Base-by-base conservation (phyloP, 2,888 invertebrate species). In the Hyalella azteca region DNA sequence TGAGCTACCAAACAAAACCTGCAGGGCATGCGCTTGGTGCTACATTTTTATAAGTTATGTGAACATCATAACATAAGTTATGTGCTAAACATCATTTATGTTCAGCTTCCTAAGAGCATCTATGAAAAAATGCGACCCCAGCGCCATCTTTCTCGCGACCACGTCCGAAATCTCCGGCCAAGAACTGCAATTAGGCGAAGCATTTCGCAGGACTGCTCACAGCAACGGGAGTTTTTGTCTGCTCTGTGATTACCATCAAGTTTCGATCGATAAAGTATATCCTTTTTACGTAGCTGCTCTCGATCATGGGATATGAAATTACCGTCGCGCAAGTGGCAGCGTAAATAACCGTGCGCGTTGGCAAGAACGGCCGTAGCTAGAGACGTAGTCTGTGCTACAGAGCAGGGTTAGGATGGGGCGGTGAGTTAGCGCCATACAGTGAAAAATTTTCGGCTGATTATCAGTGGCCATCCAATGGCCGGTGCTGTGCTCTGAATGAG, bases 251-350 rank as follows among this genome's bases (percentile, higher is more conserved):
- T 36, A 66, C 36, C 36, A 66, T 66, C 66, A 36, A 66, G 15
- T 66, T n/a, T n/a, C n/a, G n/a, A 36, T 66, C 66, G 66, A 66
- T 66, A 66, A 66, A 32, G n/a, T 36, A n/a, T 66, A 36, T 66
- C 36, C 66, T n/a, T 66, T 66, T 66, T 29, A n/a, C 36, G 36
- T 36, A 36, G 66, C 66, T n/a, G n/a, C 36, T 66, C 66, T 66
- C 66, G 66, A 66, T 66, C 66, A 36, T 66, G 36, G 66, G 66
- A 32, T 66, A 66, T 66, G 19, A 66, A 66, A 66, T 66, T 66
- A 66, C 66, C 36, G 54, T 54, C 54, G 54, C 54, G 54, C 54
- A 54, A 54, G 36, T 3, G 36, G 66, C 29, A 4, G 29, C 39
- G 36, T 66, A 36, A 66, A 66, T 66, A 66, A 66, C 26, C 54